Evolutionary conservation across 1,140 invertebrate genomes (phyloP).

Genomic region (Lycorma delicatula): DNA sequence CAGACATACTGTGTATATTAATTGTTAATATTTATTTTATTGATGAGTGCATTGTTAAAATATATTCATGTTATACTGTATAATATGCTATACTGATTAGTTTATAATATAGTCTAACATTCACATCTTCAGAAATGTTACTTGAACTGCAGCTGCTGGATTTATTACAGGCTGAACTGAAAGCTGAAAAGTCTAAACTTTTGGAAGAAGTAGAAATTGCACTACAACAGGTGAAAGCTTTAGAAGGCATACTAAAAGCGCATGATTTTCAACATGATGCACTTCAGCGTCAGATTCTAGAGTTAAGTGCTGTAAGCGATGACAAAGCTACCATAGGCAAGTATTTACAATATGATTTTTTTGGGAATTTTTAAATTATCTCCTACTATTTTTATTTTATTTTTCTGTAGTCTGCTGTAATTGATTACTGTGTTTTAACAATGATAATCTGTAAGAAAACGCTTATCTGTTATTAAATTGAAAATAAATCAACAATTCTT

Average conservation of each 20-base stretch:
- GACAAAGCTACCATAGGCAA: constrained; percentile 52
- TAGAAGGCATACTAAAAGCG: constrained; percentile 20
- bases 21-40: no score
- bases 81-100: neutral
- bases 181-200: constrained; percentile 36
- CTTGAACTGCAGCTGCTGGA: no score
- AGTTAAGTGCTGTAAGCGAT: constrained; percentile 51
- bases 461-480: no score
- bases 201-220: constrained; percentile 25
- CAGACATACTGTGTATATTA: no score
- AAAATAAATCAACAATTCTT: no score
- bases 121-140: neutral
- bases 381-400: no score
- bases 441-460: no score
- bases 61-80: neutral
- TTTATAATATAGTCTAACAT: no score
- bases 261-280: constrained; percentile 36
- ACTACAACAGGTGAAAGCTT: constrained; percentile 23
- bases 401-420: no score
- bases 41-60: neutral
- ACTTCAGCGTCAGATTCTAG: constrained; percentile 53
- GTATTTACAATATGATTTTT: constrained; percentile 23
- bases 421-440: no score
- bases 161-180: constrained; percentile 51
- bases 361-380: no score